Conservation (phyloP, 1,140 invertebrate genomes). For the Lepidotrigona ventralis region DNA sequence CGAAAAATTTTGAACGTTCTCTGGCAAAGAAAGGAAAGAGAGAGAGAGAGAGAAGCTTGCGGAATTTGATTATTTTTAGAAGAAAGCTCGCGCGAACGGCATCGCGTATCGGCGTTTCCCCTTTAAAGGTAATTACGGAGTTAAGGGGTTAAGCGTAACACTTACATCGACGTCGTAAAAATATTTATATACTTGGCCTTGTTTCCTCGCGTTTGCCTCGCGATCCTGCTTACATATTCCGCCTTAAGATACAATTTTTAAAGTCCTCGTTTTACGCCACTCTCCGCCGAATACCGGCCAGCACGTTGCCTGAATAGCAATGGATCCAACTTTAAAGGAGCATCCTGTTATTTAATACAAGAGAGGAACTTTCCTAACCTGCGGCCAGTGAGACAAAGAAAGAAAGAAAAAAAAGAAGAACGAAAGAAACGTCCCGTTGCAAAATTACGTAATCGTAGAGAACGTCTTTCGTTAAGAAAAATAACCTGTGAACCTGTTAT, state of each 20-base stretch:
- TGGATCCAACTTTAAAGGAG: neutral
- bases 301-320: neutral
- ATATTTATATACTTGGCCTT: slow-evolving; percentile 36
- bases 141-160: slow-evolving; percentile 40
- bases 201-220: neutral
- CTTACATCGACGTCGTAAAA: slow-evolving; percentile 12
- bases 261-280: neutral
- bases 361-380: neutral
- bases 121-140: slow-evolving; percentile 42
- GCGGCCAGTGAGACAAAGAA: neutral
- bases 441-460: neutral
- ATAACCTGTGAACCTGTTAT: neutral
- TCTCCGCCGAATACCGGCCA: neutral
- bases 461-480: slow-evolving; percentile 1
- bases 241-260: slow-evolving; percentile 12
- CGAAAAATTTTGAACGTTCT: too few species aligned
- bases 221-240: neutral
- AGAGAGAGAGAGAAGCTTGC: neutral
- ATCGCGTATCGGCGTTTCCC: slow-evolving; percentile 20
- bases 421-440: neutral
- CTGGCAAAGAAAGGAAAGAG: neutral
- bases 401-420: neutral
- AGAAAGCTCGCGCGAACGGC: neutral
- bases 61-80: slow-evolving; percentile 32
- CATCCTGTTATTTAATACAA: slow-evolving; percentile 19